These are phyloP conservation scores for Zhengitettix transpicula DNA, from an alignment of 2,888 invertebrate genomes.

Conservation along the genomic window DNA sequence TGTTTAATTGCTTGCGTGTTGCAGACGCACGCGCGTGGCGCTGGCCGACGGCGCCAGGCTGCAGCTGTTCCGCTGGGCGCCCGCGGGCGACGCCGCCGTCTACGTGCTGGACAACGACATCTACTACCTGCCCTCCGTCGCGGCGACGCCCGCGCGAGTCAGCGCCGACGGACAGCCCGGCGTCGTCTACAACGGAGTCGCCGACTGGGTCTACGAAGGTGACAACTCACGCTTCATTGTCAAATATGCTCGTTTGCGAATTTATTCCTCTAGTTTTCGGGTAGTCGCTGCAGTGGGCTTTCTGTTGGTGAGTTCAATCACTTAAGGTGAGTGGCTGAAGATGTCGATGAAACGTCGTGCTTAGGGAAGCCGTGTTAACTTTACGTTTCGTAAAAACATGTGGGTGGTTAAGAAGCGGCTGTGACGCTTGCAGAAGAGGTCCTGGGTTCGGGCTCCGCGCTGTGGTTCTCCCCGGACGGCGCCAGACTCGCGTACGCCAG, in stretches of 20 bases:
- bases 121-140: conserved; percentile 34
- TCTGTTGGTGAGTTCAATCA: too few relatives aligned
- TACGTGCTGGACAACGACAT: conserved; percentile 55
- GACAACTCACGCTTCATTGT: too few relatives aligned
- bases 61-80: conserved; percentile 45
- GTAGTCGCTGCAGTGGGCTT: too few relatives aligned
- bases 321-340: too few relatives aligned
- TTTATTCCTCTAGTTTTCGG: too few relatives aligned
- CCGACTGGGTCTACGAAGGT: conserved; percentile 93
- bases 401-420: too few relatives aligned
- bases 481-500: conserved; percentile 48
- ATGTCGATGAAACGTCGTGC: too few relatives aligned
- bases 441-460: conserved; percentile 45
- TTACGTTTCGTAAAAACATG: too few relatives aligned
- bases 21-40: background rate
- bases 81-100: conserved; percentile 31
- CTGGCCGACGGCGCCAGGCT: conserved; percentile 36
- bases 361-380: too few relatives aligned
- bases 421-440: conserved; percentile 68
- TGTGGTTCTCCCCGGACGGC: conserved; percentile 66
- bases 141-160: conserved; percentile 26
- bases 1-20: too few relatives aligned
- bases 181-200: conserved; percentile 60
- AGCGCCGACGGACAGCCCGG: conserved; percentile 45
- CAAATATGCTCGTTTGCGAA: too few relatives aligned